phyloP scores from a whole-genome alignment of 2,113 vertebrate species.

The Psilopogon haemacephalus region DNA sequence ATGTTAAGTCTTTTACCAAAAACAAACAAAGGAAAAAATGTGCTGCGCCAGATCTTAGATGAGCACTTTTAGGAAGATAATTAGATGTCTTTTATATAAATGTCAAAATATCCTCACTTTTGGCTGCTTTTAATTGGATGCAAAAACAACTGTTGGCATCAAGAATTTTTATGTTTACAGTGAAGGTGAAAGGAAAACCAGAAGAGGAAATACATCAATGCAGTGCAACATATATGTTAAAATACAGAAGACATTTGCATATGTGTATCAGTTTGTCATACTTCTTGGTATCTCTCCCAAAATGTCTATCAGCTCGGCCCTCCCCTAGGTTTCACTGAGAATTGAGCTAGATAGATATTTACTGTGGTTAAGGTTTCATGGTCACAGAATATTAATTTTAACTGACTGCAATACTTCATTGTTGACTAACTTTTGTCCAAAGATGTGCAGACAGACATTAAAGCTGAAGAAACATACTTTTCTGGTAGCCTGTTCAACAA shows the following conservation, averaged over 20 bases:
- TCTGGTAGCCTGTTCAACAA: neutral
- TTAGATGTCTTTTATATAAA: neutral
- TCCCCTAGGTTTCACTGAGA: neutral
- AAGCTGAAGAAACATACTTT: neutral
- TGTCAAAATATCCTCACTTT: neutral
- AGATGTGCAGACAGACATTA: rapidly evolving
- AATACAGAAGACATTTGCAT: neutral
- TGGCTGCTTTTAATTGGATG: neutral
- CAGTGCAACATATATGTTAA: neutral
- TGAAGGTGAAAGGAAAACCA: neutral
- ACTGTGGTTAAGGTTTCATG: neutral
- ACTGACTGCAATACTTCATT: neutral
- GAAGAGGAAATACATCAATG: neutral
- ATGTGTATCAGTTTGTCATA: neutral
- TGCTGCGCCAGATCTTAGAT: neutral
- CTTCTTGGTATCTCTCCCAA: neutral
- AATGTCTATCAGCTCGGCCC: neutral
- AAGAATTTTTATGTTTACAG: neutral
- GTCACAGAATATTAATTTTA: neutral
- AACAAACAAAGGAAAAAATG: neutral
- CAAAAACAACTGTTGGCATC: neutral
- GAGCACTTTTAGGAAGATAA: slow-evolving; percentile 1
- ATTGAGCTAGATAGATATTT: neutral
- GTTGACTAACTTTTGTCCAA: neutral
- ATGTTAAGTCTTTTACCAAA: neutral